Conservation (phyloP, 2,888 invertebrate species). For the Corythucha ciliata region DNA sequence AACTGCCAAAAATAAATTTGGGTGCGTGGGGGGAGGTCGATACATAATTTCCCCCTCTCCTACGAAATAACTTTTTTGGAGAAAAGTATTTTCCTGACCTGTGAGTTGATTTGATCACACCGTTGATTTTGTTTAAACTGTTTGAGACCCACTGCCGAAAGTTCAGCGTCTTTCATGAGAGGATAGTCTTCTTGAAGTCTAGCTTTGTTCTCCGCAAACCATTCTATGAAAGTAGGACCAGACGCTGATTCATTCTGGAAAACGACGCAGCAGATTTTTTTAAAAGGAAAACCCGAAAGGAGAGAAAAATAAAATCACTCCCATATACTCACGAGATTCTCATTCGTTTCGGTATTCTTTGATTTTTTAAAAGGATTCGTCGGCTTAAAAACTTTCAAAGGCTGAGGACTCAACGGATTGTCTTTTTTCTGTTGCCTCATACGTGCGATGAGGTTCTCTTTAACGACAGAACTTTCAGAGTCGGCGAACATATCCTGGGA, state of each 20-base stretch:
- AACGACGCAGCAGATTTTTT: too few species aligned
- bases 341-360: constrained; percentile 11
- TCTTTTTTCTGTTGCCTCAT: constrained; percentile 30
- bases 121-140: constrained; percentile 18
- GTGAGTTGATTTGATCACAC: not conserved
- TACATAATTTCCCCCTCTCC: too few species aligned
- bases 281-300: too few species aligned
- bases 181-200: constrained; percentile 26
- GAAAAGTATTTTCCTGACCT: too few species aligned
- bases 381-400: constrained; percentile 26
- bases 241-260: constrained; percentile 15
- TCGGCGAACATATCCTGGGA: constrained; percentile 31
- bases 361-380: constrained; percentile 34
- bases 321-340: too few species aligned
- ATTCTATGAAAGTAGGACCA: constrained; percentile 25
- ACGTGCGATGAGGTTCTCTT: constrained; percentile 32
- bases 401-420: constrained; percentile 26
- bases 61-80: too few species aligned
- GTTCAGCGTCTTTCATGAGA: constrained; percentile 27
- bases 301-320: not conserved
- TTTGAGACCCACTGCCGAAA: constrained; percentile 29
- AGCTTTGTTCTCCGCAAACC: constrained; percentile 25
- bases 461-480: constrained; percentile 21
- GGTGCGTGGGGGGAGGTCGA: too few species aligned
- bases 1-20: too few species aligned